These are phyloP conservation scores for Elephantulus edwardii DNA, from an alignment of 2,113 vertebrate genomes.

Conservation along the genomic window DNA sequence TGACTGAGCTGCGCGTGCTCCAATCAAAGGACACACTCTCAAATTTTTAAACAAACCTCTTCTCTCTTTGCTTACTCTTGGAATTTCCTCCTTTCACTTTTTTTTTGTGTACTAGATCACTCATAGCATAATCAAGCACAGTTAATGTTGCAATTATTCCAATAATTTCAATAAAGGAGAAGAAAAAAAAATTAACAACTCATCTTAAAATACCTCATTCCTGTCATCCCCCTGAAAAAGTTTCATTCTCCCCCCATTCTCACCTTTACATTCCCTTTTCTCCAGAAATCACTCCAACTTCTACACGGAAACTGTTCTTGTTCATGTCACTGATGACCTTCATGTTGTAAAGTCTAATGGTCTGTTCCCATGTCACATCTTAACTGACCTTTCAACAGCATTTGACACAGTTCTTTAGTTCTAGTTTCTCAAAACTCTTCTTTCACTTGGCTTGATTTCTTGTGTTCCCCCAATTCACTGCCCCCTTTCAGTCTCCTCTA, in stretches of 20 bases:
- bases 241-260: not conserved
- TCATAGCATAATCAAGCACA: not conserved
- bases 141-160: not conserved
- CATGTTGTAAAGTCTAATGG: not conserved
- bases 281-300: not conserved
- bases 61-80: not conserved
- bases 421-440: not conserved
- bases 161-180: not conserved
- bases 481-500: not conserved
- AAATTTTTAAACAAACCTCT: not conserved
- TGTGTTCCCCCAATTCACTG: not conserved
- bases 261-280: not conserved
- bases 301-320: not conserved
- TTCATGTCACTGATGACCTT: not conserved
- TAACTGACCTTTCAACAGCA: not conserved
- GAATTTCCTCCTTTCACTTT: not conserved
- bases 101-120: not conserved
- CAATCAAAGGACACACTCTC: not conserved
- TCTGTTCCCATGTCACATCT: not conserved
- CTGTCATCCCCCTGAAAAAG: not conserved
- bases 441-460: conserved; percentile 3
- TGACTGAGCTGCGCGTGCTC: not conserved
- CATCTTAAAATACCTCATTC: no score
- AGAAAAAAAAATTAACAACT: no score
- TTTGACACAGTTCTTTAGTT: not conserved